phyloP scores from a whole-genome alignment of 2,797 vertebrate species.

The Anabas testudineus region DNA sequence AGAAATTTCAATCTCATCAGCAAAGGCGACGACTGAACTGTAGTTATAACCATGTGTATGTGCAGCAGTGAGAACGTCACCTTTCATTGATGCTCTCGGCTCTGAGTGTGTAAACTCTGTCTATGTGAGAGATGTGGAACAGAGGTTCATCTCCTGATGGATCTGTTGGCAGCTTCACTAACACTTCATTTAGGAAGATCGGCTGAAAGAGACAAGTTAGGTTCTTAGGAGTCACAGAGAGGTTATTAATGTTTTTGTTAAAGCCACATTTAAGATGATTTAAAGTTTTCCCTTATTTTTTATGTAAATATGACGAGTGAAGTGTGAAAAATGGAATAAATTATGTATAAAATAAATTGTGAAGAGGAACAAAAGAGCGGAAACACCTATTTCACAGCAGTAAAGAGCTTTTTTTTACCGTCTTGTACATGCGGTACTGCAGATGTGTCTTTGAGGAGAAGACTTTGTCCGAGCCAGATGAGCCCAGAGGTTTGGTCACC shows the following conservation, averaged over 20 bases:
- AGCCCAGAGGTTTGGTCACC: conserved; percentile 94
- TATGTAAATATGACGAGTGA: no score
- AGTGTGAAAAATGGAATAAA: no score
- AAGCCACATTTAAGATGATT: no score
- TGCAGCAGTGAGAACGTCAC: conserved; percentile 63
- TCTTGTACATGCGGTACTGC: conserved; percentile 99
- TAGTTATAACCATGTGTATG: no score
- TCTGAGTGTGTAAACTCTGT: conserved; percentile 95
- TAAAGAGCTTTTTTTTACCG: conserved; percentile 82
- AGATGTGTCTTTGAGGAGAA: conserved; percentile 98
- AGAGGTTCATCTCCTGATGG: conserved; percentile 98
- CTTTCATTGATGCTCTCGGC: conserved; percentile 97
- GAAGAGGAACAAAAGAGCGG: no score
- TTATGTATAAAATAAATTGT: no score
- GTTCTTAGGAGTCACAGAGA: no score
- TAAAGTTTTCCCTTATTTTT: no score
- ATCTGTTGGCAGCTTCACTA: conserved; percentile 97
- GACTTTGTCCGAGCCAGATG: conserved; percentile 93
- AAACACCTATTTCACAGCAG: not conserved
- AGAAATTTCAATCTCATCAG: no score
- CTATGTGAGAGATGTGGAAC: conserved; percentile 99
- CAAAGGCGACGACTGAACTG: no score
- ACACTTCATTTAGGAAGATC: conserved; percentile 97
- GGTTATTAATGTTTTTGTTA: no score
- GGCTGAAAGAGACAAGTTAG: conserved; percentile 86